A percentile compares a stretch with the other conserved stretches of the same genome.
phyloP scores from a whole-genome alignment of 2,888 invertebrate species.

The Prosapia bicincta region DNA sequence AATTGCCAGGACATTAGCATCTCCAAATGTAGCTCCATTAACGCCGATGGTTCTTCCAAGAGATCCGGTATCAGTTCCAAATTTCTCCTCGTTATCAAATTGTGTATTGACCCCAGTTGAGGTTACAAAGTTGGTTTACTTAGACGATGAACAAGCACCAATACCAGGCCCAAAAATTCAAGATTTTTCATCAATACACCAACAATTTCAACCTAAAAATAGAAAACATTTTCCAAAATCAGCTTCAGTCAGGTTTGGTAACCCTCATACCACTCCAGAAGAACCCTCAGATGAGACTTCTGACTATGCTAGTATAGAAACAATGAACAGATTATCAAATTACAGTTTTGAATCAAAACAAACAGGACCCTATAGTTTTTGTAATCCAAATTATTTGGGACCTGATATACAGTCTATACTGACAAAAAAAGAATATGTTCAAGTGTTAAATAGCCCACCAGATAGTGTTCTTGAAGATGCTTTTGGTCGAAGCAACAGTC shows the following conservation, averaged over 20 bases:
- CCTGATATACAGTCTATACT: conserved; percentile 54
- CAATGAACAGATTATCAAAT: conserved; percentile 53
- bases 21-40: conserved; percentile 44
- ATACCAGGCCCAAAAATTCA: conserved; percentile 30
- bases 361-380: conserved; percentile 58
- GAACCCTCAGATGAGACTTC: conserved; percentile 57
- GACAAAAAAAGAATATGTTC: conserved; percentile 45
- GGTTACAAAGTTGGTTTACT: conserved; percentile 63
- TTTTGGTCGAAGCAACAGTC: conserved; percentile 45
- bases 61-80: conserved; percentile 71
- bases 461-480: conserved; percentile 59
- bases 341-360: conserved; percentile 23
- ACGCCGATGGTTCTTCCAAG: conserved; percentile 44
- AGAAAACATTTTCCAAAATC: conserved; percentile 47
- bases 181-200: conserved; percentile 51
- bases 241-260: conserved; percentile 57
- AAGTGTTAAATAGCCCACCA: conserved; percentile 56
- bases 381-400: conserved; percentile 72
- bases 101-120: conserved; percentile 58
- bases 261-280: conserved; percentile 37
- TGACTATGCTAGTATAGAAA: conserved; percentile 71
- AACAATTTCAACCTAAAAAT: conserved; percentile 51
- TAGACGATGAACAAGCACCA: conserved; percentile 62
- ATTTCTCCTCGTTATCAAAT: conserved; percentile 58
- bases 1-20: conserved; percentile 44